Percentiles rank a stretch among this genome's conserved stretches.
Conservation (phyloP, 2,888 invertebrate species). For the Ichneumoninae sp. region DNA sequence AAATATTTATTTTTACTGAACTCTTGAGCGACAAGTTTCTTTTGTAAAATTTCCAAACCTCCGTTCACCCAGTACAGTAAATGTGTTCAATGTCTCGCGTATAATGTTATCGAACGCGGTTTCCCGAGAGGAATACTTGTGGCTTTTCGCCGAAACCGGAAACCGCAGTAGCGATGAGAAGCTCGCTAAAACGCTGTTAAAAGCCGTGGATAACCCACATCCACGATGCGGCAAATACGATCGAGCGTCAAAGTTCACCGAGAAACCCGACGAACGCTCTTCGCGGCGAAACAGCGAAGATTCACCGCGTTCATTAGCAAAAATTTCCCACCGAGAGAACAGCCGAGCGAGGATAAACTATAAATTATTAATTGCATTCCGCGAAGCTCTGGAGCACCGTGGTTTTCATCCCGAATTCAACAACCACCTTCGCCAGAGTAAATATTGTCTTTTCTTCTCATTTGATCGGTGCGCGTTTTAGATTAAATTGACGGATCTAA, state of each 20-base stretch:
- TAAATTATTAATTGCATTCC: neutral
- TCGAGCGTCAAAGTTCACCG: neutral
- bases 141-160: conserved; percentile 38
- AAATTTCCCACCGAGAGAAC: neutral
- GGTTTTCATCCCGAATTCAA: neutral
- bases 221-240: neutral
- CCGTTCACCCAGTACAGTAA: neutral
- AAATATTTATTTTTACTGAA: neutral
- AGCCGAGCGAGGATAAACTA: neutral
- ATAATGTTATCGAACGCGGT: neutral
- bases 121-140: neutral
- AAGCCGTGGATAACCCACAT: neutral
- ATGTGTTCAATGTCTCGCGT: neutral
- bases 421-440: neutral
- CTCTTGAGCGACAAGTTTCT: neutral
- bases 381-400: neutral
- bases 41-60: neutral
- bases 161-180: conserved; percentile 31
- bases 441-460: neutral
- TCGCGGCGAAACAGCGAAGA: neutral
- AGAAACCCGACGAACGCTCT: neutral
- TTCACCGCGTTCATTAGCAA: neutral
- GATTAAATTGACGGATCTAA: neutral
- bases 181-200: neutral
- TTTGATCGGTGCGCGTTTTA: neutral